Conservation (phyloP, 2,113 vertebrate genomes). For the Alethe diademata region DNA sequence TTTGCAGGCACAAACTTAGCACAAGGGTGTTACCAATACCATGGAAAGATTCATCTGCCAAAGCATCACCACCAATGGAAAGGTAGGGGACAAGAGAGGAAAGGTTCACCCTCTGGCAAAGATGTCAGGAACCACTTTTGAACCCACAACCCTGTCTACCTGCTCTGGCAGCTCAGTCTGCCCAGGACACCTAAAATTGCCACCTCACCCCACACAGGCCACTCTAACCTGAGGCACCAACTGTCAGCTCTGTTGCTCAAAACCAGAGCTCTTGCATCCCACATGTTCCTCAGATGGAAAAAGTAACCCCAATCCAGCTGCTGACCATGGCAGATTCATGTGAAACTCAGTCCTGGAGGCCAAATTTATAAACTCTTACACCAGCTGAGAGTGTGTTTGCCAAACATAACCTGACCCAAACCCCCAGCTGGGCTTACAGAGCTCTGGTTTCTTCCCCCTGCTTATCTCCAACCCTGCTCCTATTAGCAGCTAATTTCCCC, state of each 20-base stretch:
- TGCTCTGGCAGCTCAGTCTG: background rate
- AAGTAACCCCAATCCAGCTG: background rate
- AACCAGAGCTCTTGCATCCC: background rate
- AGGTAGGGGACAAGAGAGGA: background rate
- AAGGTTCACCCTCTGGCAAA: background rate
- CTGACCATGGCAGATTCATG: rapidly evolving
- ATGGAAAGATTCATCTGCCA: background rate
- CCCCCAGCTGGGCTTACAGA: background rate
- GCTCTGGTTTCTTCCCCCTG: background rate
- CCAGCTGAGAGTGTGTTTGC: background rate
- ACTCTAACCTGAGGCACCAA: background rate
- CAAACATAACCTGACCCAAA: background rate
- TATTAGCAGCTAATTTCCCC: background rate
- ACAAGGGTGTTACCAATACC: background rate
- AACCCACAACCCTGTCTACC: background rate
- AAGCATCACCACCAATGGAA: background rate
- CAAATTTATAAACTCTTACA: background rate
- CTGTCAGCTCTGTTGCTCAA: background rate
- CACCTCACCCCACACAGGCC: background rate
- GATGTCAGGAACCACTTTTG: background rate
- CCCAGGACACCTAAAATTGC: background rate
- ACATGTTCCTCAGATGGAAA: background rate
- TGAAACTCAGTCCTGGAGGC: background rate
- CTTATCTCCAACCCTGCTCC: background rate
- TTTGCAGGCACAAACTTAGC: background rate